Evolutionary conservation across 2,888 invertebrate species (phyloP), one percentile per base, ranked within the genome.

Genomic region (Adela reaumurella): DNA sequence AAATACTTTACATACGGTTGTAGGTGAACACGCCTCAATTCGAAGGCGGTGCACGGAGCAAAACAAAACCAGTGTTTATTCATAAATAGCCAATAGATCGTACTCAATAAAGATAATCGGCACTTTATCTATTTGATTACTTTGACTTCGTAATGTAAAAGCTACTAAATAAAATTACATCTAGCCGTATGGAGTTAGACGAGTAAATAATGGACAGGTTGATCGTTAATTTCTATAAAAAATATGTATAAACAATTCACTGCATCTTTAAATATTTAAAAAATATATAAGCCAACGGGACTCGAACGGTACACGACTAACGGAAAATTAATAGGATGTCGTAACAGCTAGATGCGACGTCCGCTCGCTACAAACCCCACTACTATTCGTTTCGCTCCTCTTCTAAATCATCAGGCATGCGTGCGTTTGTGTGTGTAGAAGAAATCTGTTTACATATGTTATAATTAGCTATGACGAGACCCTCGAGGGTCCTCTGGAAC

Each of bases 191-290:
- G 8, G 46, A 29, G 14, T 46, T 29, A 35, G 14, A 24, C 29
- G n/a, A 45, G n/a, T 35, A 46, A 46, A 45, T 45, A 28, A 20
- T 46, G 43, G 43, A 47, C 19, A 47, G 18, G 44, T 35, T 41
- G 18, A 43, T 24, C 19, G 45, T 24, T 47, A 20, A 10, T 43
- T 43, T 28, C 44, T 47, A 6, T 19, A 19, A 46, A 46, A 29
- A 44, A 46, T 17, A 56, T 56, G 29, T 46, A 52, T 51, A 35
- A 4, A 35, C 6, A 35, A 14, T 35, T 35, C 35, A 35, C 35
- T 35, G 35, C 35, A 14, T 35, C 35, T 14, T 35, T 35, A 35
- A 24, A 14, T 35, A 35, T 35, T 14, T 35, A 35, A 24, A 4
- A 35, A 35, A 35, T 14, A 3, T 35, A 35, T 35, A 8, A 14